Conservation (phyloP, 2,113 vertebrate species). For the Poeciliopsis occidentalis region DNA sequence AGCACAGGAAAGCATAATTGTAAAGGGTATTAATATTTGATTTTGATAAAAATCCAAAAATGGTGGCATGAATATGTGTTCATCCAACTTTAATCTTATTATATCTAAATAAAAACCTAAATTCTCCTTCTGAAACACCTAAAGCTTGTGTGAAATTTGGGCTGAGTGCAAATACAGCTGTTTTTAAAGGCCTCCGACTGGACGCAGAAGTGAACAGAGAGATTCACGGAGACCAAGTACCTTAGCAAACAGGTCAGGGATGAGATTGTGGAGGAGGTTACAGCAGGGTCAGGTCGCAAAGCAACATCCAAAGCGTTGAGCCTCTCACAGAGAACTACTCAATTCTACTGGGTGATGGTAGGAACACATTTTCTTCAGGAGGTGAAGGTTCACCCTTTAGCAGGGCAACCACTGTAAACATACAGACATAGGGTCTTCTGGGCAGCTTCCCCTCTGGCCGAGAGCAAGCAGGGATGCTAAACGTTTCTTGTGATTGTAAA, state of each 20-base stretch:
- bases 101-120: no score
- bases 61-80: background rate
- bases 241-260: no score
- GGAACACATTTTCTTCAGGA: background rate
- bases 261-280: background rate
- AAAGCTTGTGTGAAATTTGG: no score
- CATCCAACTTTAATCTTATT: no score
- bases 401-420: background rate
- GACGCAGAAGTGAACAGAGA: no score
- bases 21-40: background rate
- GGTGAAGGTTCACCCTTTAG: background rate
- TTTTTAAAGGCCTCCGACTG: background rate
- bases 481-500: conserved; percentile 8
- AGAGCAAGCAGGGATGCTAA: conserved; percentile 28
- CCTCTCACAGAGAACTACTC: background rate
- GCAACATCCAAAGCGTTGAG: background rate
- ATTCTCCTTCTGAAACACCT: no score
- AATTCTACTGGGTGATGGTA: background rate
- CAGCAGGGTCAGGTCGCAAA: background rate
- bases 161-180: background rate
- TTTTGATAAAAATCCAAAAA: background rate
- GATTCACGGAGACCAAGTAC: no score
- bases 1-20: background rate
- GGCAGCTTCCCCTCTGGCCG: conserved; percentile 12
- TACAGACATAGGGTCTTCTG: conserved; percentile 45